Percentiles rank a stretch among this genome's conserved stretches.
phyloP scores from a whole-genome alignment of 1,140 invertebrate genomes.

The Ridgeia piscesae region DNA sequence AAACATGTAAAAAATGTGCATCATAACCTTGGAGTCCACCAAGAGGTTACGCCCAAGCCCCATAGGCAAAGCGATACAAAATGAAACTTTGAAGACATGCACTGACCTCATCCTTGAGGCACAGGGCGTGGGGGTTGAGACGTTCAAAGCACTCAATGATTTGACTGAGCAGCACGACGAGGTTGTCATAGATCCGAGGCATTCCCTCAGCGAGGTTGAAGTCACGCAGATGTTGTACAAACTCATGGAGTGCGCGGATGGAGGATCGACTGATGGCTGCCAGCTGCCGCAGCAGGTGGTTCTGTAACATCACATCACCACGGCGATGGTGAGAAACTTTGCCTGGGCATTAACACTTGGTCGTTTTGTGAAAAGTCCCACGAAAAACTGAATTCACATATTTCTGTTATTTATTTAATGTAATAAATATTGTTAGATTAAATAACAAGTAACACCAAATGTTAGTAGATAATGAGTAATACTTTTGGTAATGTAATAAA shows the following conservation, averaged over 20 bases:
- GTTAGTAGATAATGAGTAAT: too few relatives aligned
- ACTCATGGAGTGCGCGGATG: not conserved
- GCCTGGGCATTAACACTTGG: too few relatives aligned
- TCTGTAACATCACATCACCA: not conserved
- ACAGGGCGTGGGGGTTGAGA: not conserved
- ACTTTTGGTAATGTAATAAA: too few relatives aligned
- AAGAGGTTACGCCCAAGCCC: too few relatives aligned
- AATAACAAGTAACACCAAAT: too few relatives aligned
- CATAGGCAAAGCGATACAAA: too few relatives aligned
- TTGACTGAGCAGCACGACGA: not conserved
- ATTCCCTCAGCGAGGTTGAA: not conserved
- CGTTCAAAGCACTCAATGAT: not conserved
- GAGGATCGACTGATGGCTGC: not conserved
- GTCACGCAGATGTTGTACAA: not conserved
- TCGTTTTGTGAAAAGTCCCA: too few relatives aligned
- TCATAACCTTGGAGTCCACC: too few relatives aligned
- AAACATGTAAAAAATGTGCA: too few relatives aligned
- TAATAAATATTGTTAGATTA: too few relatives aligned
- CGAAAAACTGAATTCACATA: too few relatives aligned
- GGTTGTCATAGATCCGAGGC: not conserved
- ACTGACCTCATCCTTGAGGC: not conserved
- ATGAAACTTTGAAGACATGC: not conserved
- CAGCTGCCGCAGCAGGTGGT: not conserved
- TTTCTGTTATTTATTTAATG: too few relatives aligned
- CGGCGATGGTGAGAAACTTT: not conserved